phyloP scores from a whole-genome alignment of 1,140 invertebrate species.

The Melanaphis sacchari region DNA sequence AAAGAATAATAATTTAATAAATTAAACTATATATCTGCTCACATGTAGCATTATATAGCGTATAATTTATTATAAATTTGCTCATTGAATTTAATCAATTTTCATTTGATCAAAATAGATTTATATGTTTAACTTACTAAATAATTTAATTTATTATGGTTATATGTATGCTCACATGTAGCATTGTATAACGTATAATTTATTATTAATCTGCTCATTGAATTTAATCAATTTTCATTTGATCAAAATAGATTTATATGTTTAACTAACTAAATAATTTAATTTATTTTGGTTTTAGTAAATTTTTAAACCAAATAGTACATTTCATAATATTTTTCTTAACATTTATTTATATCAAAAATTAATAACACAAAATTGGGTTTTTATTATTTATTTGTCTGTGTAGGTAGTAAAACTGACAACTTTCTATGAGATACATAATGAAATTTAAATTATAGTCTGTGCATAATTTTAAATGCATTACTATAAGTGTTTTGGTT shows the following conservation, averaged over 20 bases:
- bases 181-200: neutral
- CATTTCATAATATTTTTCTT: neutral
- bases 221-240: too few species aligned
- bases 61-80: neutral
- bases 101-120: too few species aligned
- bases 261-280: neutral
- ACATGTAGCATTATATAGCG: neutral
- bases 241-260: too few species aligned
- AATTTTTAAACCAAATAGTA: neutral
- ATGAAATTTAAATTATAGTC: neutral
- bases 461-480: neutral
- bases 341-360: neutral
- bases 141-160: neutral
- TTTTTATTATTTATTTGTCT: neutral
- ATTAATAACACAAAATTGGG: neutral
- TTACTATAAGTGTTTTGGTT: neutral
- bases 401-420: neutral
- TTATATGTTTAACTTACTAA: too few species aligned
- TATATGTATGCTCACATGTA: neutral
- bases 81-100: too few species aligned
- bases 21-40: neutral
- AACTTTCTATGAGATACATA: neutral
- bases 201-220: neutral
- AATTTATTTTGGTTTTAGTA: neutral
- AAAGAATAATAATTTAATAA: too few species aligned